Evolutionary conservation across 2,113 vertebrate species (phyloP).

Genomic region (Mungos mungo): DNA sequence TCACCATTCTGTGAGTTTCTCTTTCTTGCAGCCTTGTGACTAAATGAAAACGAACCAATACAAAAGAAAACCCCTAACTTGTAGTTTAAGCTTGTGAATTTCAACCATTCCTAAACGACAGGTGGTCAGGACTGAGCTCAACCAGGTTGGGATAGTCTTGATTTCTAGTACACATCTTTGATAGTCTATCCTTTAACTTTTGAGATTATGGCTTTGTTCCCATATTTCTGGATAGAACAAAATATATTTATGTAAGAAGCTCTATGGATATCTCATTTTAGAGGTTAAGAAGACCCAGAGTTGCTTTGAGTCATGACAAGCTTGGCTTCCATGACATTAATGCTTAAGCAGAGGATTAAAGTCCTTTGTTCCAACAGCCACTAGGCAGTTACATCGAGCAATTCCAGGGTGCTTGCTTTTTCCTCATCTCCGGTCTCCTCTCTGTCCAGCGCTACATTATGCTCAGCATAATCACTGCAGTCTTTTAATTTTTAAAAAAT

Average conservation of each 20-base stretch:
- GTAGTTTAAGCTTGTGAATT: neutral
- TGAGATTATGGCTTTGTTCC: neutral
- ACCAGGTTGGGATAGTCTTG: neutral
- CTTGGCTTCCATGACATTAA: neutral
- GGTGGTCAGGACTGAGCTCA: neutral
- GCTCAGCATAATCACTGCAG: neutral
- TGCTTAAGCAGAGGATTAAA: neutral
- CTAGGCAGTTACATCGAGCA: neutral
- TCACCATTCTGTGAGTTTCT: neutral
- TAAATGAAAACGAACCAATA: conserved; percentile 20
- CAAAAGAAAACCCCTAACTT: neutral
- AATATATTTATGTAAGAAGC: conserved; percentile 47
- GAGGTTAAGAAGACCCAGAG: conserved; percentile 41
- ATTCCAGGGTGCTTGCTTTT: neutral
- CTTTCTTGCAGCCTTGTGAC: neutral
- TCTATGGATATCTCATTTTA: conserved; percentile 49
- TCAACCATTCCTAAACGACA: neutral
- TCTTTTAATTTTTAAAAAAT: neutral
- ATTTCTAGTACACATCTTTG: neutral
- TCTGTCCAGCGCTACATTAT: neutral
- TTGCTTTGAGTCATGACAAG: conserved; percentile 14
- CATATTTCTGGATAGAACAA: neutral
- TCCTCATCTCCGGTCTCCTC: neutral
- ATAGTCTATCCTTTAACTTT: neutral
- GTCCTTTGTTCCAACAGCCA: neutral